Base-by-base conservation (phyloP, 2,888 invertebrate genomes). In the Sinhomidia bicolor region DNA sequence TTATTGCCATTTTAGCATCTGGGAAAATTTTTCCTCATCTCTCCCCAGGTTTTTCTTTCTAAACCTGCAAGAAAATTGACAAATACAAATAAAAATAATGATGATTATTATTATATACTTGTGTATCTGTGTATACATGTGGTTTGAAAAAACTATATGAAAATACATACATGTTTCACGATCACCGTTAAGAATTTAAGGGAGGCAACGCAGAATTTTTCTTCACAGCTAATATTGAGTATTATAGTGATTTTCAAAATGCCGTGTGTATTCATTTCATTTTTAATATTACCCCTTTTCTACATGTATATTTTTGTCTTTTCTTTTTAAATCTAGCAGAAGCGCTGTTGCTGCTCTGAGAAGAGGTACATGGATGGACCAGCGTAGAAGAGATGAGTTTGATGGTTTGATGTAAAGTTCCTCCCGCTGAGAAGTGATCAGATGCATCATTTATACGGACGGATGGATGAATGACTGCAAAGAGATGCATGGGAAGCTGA, bases 381-480 rank as follows among this genome's bases (percentile, higher is more conserved):
- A 51, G 44, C 60, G n/a, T 29, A 29, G 23, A 4, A 68, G 14
- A 57, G 54, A 71, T 32, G 57, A 83, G 68, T 71, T 82, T 71
- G 71, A 82, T 71, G 68, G 84, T 84, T 85, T 85, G 85, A 85
- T 85, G 78, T 78, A 85, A 68, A 79, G 65, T 85, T 85, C 78
- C 85, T 85, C 85, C 85, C 65, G 85, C 85, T 85, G 85, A 14
- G 85, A 85, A 85, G 54, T 85, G 85, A 85, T 85, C 85, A 85
- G 85, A 85, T 79, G 85, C 85, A 85, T 85, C 85, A 85, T 85
- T 85, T 85, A 84, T 84, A 84, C 47, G 76, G 84, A 84, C 84
- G 74, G 84, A 85, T 85, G 85, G 78, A 85, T 79, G 68, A 68
- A 62, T 85, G 85, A 85, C 85, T 85, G 76, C 47, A 47, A 78